phyloP scores from a whole-genome alignment of 1,140 invertebrate species.

The Tetramorium alpestre region DNA sequence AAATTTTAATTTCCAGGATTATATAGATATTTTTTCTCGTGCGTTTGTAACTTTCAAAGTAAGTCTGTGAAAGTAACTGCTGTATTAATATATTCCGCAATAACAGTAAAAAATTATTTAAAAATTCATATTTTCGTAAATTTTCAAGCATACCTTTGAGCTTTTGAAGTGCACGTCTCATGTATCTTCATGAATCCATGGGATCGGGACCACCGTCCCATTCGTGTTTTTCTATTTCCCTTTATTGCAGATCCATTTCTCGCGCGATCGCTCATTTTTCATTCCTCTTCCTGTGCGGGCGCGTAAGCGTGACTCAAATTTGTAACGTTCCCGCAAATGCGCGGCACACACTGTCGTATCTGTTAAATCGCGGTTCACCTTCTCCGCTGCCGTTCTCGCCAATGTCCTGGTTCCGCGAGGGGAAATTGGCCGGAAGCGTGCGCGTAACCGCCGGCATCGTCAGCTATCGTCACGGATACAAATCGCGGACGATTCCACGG shows the following conservation, averaged over 20 bases:
- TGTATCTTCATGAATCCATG: neutral
- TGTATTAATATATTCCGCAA: neutral
- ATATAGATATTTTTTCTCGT: neutral
- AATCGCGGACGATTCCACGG: conserved; percentile 40
- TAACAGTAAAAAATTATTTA: neutral
- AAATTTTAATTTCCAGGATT: neutral
- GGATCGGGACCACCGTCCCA: neutral
- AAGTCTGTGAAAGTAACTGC: neutral
- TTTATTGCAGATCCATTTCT: conserved; percentile 28
- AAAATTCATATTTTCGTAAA: neutral
- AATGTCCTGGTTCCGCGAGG: neutral
- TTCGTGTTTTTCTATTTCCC: conserved; percentile 2
- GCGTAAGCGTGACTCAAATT: conserved; percentile 34
- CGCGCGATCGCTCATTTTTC: conserved; percentile 31
- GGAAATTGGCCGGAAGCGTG: conserved; percentile 50
- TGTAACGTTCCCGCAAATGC: conserved; percentile 32
- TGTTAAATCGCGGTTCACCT: conserved; percentile 20
- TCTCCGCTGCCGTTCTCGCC: neutral
- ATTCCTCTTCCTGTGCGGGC: neutral
- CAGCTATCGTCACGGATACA: conserved; percentile 42
- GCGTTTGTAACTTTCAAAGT: neutral
- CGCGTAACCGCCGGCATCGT: conserved; percentile 37
- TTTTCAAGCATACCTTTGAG: neutral
- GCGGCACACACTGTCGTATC: neutral
- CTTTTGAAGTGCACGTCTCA: neutral